Conservation (phyloP, 2,888 invertebrate genomes). For the Macrophya annulata region DNA sequence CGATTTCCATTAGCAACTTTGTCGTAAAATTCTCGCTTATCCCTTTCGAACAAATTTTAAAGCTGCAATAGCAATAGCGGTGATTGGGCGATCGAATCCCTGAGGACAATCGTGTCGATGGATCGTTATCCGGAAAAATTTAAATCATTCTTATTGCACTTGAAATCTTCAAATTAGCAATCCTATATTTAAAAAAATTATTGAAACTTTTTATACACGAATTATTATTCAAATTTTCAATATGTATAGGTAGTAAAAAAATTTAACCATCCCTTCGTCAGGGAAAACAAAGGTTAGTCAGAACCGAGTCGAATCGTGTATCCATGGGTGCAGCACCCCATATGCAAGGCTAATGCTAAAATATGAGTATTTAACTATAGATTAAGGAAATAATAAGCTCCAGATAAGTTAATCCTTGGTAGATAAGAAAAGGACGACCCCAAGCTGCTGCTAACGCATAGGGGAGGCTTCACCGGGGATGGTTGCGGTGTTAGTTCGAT, state of each 20-base stretch:
- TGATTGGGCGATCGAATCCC: neutral
- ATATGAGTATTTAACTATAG: constrained; percentile 79
- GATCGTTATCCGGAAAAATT: neutral
- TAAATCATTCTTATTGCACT: neutral
- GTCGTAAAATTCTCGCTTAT: neutral
- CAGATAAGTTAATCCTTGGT: constrained; percentile 78
- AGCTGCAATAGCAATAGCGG: constrained; percentile 18
- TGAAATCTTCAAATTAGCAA: neutral
- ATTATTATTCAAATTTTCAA: too few relatives aligned
- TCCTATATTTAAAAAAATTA: neutral
- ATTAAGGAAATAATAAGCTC: constrained; percentile 79
- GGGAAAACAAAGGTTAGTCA: constrained; percentile 22
- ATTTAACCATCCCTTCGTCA: neutral
- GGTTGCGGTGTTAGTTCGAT: constrained; percentile 54
- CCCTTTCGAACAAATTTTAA: neutral
- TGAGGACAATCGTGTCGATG: neutral
- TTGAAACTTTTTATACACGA: too few relatives aligned
- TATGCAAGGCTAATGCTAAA: constrained; percentile 75
- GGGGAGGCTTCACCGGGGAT: constrained; percentile 57
- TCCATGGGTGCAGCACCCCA: constrained; percentile 52
- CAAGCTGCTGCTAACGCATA: constrained; percentile 51
- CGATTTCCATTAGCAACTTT: constrained; percentile 2
- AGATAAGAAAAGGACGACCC: constrained; percentile 71
- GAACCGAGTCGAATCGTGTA: constrained; percentile 41
- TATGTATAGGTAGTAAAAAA: neutral